phyloP scores from a whole-genome alignment of 2,888 invertebrate genomes.

The Cancer borealis region DNA sequence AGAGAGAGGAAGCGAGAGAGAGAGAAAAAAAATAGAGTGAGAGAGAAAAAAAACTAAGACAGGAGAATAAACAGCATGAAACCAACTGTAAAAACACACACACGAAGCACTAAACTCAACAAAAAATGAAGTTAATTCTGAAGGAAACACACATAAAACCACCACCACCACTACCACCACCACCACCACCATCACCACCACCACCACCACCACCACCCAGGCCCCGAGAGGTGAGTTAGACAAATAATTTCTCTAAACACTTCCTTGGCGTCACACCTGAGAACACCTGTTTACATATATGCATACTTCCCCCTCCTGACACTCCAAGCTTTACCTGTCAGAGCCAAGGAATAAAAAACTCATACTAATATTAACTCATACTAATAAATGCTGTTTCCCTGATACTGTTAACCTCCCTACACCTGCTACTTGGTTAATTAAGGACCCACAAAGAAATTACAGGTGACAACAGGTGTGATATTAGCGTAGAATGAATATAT shows the following conservation, averaged over 20 bases:
- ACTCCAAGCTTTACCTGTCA: not conserved
- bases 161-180: not conserved
- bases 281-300: constrained; percentile 12
- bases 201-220: not conserved
- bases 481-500: too few relatives aligned
- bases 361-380: too few relatives aligned
- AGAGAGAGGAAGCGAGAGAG: constrained; percentile 20
- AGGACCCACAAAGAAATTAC: not conserved
- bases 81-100: not conserved
- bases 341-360: not conserved
- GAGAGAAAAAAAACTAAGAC: not conserved
- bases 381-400: not conserved
- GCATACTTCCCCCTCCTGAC: not conserved
- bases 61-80: not conserved
- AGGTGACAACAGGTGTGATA: not conserved
- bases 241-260: constrained; percentile 32
- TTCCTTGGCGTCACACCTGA: not conserved
- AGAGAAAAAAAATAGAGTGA: not conserved
- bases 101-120: not conserved
- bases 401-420: not conserved
- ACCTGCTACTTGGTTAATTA: not conserved
- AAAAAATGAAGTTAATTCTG: not conserved
- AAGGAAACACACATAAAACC: not conserved
- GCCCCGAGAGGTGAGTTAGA: not conserved
- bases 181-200: too few relatives aligned